phyloP scores from a whole-genome alignment of 64 coral and sea anemone genomes.

The Porites australiensis region DNA sequence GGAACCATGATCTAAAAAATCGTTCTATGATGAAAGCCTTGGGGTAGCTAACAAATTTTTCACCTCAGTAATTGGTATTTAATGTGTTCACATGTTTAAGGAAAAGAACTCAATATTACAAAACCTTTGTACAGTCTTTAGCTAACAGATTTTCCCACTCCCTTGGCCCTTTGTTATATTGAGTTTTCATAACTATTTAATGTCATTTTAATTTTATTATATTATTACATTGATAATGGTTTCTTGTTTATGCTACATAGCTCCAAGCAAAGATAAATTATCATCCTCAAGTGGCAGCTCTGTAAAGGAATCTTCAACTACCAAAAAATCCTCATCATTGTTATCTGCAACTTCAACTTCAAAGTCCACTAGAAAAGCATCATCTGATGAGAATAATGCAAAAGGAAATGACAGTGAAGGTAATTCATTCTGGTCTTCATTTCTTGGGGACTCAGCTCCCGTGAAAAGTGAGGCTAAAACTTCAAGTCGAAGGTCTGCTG shows the following conservation, averaged over 20 bases:
- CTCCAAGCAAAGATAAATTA: background rate
- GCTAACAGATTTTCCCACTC: too few relatives aligned
- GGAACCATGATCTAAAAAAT: too few relatives aligned
- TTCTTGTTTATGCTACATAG: background rate
- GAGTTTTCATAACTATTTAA: too few relatives aligned
- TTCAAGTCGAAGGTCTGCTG: constrained; percentile 15
- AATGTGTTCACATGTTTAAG: too few relatives aligned
- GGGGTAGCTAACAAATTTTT: too few relatives aligned
- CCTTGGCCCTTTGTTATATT: too few relatives aligned
- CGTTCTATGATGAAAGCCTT: too few relatives aligned
- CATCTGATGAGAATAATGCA: background rate
- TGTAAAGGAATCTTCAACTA: background rate
- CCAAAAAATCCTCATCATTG: constrained; percentile 11
- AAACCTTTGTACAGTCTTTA: too few relatives aligned
- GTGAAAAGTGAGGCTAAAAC: constrained; percentile 14
- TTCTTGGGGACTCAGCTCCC: constrained; percentile 67
- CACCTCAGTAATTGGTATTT: too few relatives aligned
- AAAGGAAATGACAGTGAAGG: constrained; percentile 38
- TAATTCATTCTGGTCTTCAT: constrained; percentile 90
- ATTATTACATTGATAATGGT: too few relatives aligned
- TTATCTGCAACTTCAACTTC: background rate
- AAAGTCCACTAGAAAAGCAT: constrained; percentile 5
- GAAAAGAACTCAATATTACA: too few relatives aligned
- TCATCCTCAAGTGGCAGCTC: background rate
- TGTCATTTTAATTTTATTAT: too few relatives aligned